These are phyloP conservation scores for Halcyon senegalensis DNA, from an alignment of 2,113 vertebrate genomes.

Conservation along the genomic window DNA sequence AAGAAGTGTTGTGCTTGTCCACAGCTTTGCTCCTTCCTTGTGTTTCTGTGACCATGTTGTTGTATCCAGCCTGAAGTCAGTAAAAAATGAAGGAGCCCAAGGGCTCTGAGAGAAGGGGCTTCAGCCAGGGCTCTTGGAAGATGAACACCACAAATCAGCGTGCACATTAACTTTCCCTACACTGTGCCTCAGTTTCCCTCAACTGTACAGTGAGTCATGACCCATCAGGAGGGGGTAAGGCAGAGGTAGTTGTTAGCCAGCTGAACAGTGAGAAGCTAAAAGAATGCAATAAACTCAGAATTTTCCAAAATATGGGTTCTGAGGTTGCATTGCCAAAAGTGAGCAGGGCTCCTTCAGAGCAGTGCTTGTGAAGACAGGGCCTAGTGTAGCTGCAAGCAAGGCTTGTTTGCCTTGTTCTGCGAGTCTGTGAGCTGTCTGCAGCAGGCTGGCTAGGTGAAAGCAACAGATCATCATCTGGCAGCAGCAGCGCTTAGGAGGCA, in stretches of 20 bases:
- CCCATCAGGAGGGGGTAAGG: neutral
- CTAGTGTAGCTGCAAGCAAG: neutral
- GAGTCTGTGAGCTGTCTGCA: neutral
- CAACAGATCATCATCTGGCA: neutral
- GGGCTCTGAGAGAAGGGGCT: neutral
- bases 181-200: neutral
- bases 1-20: neutral
- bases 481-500: accelerated
- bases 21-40: neutral
- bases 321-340: neutral
- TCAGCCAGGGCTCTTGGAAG: neutral
- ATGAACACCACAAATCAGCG: neutral
- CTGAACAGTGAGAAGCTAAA: neutral
- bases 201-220: neutral
- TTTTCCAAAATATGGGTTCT: neutral
- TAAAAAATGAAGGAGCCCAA: neutral
- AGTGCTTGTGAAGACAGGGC: neutral
- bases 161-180: neutral
- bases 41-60: neutral
- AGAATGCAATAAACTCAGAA: neutral
- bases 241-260: neutral
- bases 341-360: neutral
- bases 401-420: neutral
- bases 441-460: neutral
- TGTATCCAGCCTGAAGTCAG: neutral